These are phyloP conservation scores for Augochlora pura DNA, from an alignment of 1,140 invertebrate species.

Conservation along the genomic window DNA sequence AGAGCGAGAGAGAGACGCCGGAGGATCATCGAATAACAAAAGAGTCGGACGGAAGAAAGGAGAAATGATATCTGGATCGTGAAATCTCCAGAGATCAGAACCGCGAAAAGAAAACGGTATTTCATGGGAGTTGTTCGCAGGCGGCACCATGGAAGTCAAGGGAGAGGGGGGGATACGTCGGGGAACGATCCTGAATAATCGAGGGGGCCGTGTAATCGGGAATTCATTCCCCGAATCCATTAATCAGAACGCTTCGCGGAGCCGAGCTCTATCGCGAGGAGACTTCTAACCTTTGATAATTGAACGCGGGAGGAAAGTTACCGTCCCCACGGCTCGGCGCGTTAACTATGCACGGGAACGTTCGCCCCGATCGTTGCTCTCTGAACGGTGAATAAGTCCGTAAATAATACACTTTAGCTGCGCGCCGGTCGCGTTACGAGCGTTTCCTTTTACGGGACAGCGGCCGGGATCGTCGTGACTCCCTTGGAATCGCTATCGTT, in stretches of 20 bases:
- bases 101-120: no score
- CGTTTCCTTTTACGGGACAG: conserved; percentile 33
- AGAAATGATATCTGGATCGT: no score
- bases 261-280: conserved; percentile 20
- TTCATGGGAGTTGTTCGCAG: no score
- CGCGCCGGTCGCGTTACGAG: conserved; percentile 17
- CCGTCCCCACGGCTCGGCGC: background rate
- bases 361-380: conserved; percentile 40
- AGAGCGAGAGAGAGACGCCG: no score
- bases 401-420: conserved; percentile 41
- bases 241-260: conserved; percentile 2
- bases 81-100: no score
- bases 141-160: no score
- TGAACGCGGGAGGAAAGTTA: conserved; percentile 18
- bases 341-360: conserved; percentile 33
- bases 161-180: no score
- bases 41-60: no score
- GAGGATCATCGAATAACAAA: no score
- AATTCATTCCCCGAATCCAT: conserved; percentile 8
- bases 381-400: conserved; percentile 39
- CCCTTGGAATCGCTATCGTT: conserved; percentile 4
- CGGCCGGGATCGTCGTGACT: conserved; percentile 7
- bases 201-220: background rate
- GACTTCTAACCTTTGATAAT: conserved; percentile 41
- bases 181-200: no score